These are phyloP conservation scores for Toxotes lorentzi DNA, from an alignment of 2,797 vertebrate species.

Conservation along the genomic window DNA sequence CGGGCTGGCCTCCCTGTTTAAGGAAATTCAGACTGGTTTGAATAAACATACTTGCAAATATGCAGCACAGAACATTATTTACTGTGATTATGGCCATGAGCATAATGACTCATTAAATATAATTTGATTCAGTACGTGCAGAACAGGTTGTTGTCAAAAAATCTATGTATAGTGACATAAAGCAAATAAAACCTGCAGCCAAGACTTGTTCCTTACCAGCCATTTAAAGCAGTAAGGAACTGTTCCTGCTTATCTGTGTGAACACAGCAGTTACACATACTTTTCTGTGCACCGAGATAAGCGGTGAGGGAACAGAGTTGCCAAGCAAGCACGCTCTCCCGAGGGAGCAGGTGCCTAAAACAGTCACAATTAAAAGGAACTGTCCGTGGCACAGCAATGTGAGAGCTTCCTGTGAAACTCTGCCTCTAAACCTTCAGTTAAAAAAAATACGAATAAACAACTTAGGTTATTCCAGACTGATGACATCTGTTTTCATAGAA, in stretches of 20 bases:
- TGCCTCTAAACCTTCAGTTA: not conserved
- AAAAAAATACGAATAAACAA: not conserved
- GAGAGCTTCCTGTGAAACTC: conserved; percentile 16
- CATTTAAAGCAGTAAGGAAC: conserved; percentile 12
- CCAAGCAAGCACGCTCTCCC: conserved; percentile 13
- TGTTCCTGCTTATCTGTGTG: conserved; percentile 34
- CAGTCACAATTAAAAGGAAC: not conserved
- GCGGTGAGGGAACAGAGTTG: conserved; percentile 29
- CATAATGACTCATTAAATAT: conserved; percentile 7
- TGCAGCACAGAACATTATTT: not conserved
- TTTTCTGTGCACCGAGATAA: conserved; percentile 46
- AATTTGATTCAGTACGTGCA: not conserved
- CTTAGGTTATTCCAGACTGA: not conserved
- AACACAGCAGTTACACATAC: conserved; percentile 19
- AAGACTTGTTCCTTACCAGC: not conserved
- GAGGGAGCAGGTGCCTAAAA: conserved; percentile 14
- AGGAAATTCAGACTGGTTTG: conserved; percentile 13
- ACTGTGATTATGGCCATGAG: not conserved
- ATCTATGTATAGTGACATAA: not conserved
- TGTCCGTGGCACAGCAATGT: not conserved
- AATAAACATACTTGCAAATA: conserved; percentile 4
- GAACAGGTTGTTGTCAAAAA: not conserved
- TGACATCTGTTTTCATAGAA: not conserved
- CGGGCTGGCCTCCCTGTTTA: conserved; percentile 88
- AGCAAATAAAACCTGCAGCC: conserved; percentile 5